Base-by-base conservation (phyloP, 2,797 vertebrate genomes). In the Poeciliopsis paucimaculata region DNA sequence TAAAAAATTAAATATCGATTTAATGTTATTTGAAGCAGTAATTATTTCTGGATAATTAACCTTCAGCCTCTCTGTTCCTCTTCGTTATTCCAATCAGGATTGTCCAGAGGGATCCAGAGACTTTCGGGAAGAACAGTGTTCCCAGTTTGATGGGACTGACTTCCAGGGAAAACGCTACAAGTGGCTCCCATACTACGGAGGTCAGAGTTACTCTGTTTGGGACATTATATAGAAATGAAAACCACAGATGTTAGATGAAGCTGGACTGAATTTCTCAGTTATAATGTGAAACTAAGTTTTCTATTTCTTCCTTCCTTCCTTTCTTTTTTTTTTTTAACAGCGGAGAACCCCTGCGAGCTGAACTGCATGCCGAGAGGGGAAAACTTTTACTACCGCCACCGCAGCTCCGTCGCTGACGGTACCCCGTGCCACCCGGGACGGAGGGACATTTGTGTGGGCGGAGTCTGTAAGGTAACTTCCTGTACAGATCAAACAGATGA, bases 291-390 rank as follows among this genome's bases (percentile, higher is more conserved):
- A 64, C 23, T 53, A 53, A 53, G 18, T 51, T 79, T 0, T 79
- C 47, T 62, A 46, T 15, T 46, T 46, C 45, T 46, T 46, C 45
- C 13, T 46, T 11, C 23, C 0, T n/a, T 55, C n/a, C 55, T 5
- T 53, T 9, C 2, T 4, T 3, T 57, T n/a, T 15, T 16, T 31
- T 5, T 46, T 20, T 26, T 45, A 43, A 71, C 86, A 99, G 98
- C 96, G 0, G 96, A 97, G 62, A 98, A 97, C 91, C 97, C 97
- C 64, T 99, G 98, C 86, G 98, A 98, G 91, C 93, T 99, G 91
- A 98, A 97, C 96, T 99, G 98, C 92, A 98, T 98, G 82, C 98
- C 98, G 26, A 97, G 96, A 87, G 98, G 98, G 86, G 97, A 99
- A 86, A 99, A 97, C 93, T 99, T 99, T 84, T 99, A 95, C 94